Base-by-base conservation (phyloP, 2,113 vertebrate genomes). In the Epinephelus moara region DNA sequence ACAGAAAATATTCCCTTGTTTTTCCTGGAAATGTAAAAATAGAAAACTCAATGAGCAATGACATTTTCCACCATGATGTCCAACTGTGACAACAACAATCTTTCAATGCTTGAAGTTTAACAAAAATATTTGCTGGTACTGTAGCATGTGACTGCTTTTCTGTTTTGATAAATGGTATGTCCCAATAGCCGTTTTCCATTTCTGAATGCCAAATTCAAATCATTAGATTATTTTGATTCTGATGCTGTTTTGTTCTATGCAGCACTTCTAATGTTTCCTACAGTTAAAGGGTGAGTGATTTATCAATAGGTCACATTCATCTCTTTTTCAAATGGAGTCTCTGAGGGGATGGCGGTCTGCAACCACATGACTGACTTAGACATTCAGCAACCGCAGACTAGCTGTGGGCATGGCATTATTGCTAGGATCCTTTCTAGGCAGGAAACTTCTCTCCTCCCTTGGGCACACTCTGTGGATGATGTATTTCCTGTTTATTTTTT, bases 401-500 rank as follows among this genome's bases (percentile, higher is more conserved):
- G 57, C 30, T 70, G 70, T 70, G 61, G 79, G 42, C 76, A 82
- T 67, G 23, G 59, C 61, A 82, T 82, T 78, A 88, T 66, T 55
- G 50, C 13, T 40, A 67, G 70, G 56, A 89, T 88, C 92, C 83
- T 78, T 84, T 66, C 71, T 64, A 50, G 64, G 70, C 73, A 88
- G 88, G 78, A 86, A 87, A 90, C 77, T 45, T 81, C 56, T 93
- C 59, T 79, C 18, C 55, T 88, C 81, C 81, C 81, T 27, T 49
- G 66, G 84, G 89, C 47, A 89, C 89, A 91, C 50, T 82, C 23
- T 66, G 49, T 82, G 75, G 71, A 79, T 89, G 72, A 90, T 92
- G 85, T 30, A 61, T 90, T 88, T 95, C 94, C 90, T 94, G 93
- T 94, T 94, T 93, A 87, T 86, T 82, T 80, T 49, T 55, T 66